Conservation (phyloP, 2,797 vertebrate genomes). For the Alcedo atthis region DNA sequence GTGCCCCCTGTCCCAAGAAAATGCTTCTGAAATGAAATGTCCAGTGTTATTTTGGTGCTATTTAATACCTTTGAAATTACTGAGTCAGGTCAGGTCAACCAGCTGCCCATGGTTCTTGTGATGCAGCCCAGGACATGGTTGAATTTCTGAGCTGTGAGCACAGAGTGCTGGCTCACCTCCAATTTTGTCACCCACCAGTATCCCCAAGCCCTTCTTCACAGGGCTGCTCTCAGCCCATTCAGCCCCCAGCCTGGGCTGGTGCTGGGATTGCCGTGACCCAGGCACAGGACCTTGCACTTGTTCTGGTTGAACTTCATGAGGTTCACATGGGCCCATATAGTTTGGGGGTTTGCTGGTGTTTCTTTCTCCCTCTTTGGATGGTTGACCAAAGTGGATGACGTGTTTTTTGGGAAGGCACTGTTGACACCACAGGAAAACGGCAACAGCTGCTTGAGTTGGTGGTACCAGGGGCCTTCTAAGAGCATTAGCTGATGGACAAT, state of each 20-base stretch:
- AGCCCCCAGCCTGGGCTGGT: not conserved
- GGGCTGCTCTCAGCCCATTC: not conserved
- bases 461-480: not conserved
- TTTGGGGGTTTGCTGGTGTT: not conserved
- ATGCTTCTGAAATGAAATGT: not conserved
- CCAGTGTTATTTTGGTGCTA: not conserved
- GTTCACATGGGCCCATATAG: not conserved
- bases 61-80: not conserved
- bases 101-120: not conserved
- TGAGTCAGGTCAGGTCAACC: not conserved
- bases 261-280: not conserved
- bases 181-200: not conserved
- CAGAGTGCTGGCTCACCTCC: rapidly evolving
- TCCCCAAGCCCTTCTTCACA: not conserved
- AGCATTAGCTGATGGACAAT: not conserved
- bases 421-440: not conserved
- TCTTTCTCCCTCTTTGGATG: not conserved
- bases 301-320: not conserved
- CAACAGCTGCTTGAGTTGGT: not conserved
- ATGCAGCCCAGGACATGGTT: not conserved
- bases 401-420: not conserved
- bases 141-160: rapidly evolving
- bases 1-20: not conserved
- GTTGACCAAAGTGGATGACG: not conserved
- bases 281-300: not conserved